Evolutionary conservation across 2,888 invertebrate species (phyloP).

Genomic region (Cheilosia grossa): DNA sequence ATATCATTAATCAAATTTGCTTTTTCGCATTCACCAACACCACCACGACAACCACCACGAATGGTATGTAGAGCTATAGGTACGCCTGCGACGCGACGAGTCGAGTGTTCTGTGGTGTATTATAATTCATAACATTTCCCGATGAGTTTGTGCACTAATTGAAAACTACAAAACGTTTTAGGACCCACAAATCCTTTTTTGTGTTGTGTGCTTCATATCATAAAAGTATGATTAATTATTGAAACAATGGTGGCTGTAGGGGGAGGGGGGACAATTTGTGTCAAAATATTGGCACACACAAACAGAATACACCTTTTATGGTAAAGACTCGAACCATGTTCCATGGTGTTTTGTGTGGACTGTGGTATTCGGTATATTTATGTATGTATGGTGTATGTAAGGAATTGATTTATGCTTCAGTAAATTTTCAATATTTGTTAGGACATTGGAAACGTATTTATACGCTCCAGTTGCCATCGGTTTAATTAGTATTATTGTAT

Average conservation of each 20-base stretch:
- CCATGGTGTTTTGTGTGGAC: not conserved
- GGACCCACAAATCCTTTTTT: conserved; percentile 43
- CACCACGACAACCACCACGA: not conserved
- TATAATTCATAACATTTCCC: conserved; percentile 39
- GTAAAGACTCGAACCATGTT: conserved; percentile 3
- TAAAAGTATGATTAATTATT: conserved; percentile 56
- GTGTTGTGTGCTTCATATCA: conserved; percentile 26
- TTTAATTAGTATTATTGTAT: conserved; percentile 65
- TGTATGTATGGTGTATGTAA: conserved; percentile 7
- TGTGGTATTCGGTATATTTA: not conserved
- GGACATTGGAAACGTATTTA: conserved; percentile 68
- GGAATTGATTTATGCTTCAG: conserved; percentile 71
- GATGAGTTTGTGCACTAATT: conserved; percentile 53
- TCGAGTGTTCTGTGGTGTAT: not conserved
- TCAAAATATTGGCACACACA: conserved; percentile 22
- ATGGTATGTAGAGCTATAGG: no score
- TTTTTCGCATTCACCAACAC: not conserved
- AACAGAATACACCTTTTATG: conserved; percentile 46
- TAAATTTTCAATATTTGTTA: conserved; percentile 70
- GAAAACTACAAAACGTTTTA: conserved; percentile 67
- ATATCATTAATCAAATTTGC: conserved; percentile 64
- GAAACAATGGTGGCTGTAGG: conserved; percentile 44
- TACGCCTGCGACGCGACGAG: not conserved
- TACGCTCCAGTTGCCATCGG: conserved; percentile 61
- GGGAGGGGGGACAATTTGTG: conserved; percentile 47